A percentile compares a stretch with the other conserved stretches of the same genome.
phyloP scores from a whole-genome alignment of 2,797 vertebrate genomes.

The Pipistrellus kuhlii region DNA sequence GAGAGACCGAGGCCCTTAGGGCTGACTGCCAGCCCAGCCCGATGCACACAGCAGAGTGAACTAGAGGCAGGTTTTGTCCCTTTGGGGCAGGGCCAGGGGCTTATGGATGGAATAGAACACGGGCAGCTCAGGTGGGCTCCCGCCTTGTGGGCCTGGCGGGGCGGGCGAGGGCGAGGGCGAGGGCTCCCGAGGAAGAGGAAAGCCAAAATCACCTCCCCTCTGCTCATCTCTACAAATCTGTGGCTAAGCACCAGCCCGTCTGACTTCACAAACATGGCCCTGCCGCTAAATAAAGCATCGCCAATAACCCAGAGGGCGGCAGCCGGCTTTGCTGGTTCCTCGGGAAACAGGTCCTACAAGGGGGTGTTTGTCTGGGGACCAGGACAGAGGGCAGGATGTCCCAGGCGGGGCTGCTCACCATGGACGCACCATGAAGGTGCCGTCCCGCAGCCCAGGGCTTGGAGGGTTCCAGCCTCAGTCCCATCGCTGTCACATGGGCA shows the following conservation, averaged over 20 bases:
- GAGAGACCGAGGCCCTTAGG: neutral
- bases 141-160: fast-evolving
- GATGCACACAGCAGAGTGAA: neutral
- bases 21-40: neutral
- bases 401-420: neutral
- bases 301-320: fast-evolving
- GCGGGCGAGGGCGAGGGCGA: neutral
- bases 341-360: neutral
- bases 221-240: neutral
- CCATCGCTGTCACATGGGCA: neutral
- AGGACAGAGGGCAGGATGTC: neutral
- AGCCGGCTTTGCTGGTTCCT: neutral
- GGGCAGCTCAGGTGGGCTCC: neutral
- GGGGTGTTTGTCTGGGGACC: too few relatives aligned
- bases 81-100: neutral
- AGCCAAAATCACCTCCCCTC: neutral
- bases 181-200: neutral
- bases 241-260: neutral
- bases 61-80: neutral
- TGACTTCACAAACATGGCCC: neutral
- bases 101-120: neutral
- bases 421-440: fast-evolving
- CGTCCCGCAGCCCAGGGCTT: fast-evolving
- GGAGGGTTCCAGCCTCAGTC: neutral
- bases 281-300: neutral